Percentiles rank a stretch among this genome's conserved stretches.
phyloP scores from a whole-genome alignment of 2,797 vertebrate species.

The Falco cherrug region DNA sequence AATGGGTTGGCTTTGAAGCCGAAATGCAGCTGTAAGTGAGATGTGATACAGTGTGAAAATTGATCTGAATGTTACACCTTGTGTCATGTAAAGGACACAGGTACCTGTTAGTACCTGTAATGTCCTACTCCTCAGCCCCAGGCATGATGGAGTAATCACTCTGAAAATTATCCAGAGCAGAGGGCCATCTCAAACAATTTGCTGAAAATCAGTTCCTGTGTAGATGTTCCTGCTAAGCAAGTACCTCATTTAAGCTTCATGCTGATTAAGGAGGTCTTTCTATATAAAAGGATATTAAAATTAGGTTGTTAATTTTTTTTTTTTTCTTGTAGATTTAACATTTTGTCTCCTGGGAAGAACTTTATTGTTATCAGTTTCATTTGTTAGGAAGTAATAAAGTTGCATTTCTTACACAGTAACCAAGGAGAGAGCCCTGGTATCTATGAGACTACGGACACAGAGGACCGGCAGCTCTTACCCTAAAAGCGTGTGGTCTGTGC shows the following conservation, averaged over 20 bases:
- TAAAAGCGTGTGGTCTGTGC: neutral
- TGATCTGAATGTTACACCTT: slow-evolving; percentile 43
- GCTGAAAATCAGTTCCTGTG: slow-evolving; percentile 29
- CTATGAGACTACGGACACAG: neutral
- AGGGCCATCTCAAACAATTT: slow-evolving; percentile 47
- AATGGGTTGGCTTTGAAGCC: slow-evolving; percentile 22
- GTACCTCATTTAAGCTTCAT: slow-evolving; percentile 44
- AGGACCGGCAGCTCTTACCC: neutral
- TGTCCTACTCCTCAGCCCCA: neutral
- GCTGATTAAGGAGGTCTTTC: slow-evolving; percentile 52
- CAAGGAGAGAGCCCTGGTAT: neutral
- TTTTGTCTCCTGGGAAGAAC: slow-evolving; percentile 19
- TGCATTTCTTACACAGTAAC: slow-evolving; percentile 30
- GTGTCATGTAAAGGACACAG: neutral
- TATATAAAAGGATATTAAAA: slow-evolving; percentile 42
- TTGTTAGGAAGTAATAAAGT: slow-evolving; percentile 40
- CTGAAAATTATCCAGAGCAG: slow-evolving; percentile 29
- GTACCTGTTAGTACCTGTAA: slow-evolving; percentile 39
- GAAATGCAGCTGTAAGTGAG: slow-evolving; percentile 9
- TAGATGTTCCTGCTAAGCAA: slow-evolving; percentile 54
- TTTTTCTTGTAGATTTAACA: neutral
- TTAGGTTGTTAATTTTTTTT: neutral
- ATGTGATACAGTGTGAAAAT: slow-evolving; percentile 25
- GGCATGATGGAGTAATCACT: slow-evolving; percentile 35
- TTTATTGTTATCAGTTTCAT: slow-evolving; percentile 38